Percentiles rank a stretch among this genome's conserved stretches.
Evolutionary conservation across 2,888 invertebrate species (phyloP).

Genomic region (Latrodectus hesperus): DNA sequence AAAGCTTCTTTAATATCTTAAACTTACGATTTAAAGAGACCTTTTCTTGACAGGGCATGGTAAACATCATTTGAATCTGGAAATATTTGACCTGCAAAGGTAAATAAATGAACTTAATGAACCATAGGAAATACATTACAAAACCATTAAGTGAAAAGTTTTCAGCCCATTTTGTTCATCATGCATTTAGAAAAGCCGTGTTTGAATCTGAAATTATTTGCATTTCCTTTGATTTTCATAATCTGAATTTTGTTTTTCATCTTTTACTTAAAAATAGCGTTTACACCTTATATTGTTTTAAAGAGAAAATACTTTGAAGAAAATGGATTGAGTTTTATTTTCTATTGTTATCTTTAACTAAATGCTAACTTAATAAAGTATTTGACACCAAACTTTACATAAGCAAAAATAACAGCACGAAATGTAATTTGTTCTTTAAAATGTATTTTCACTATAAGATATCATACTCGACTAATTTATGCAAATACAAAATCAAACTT

Average conservation of each 20-base stretch:
- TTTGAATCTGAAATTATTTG: conserved; percentile 37
- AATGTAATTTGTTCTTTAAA: too few species aligned
- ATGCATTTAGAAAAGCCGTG: conserved; percentile 8
- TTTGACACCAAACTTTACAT: too few species aligned
- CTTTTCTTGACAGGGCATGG: conserved; percentile 13
- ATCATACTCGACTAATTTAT: too few species aligned
- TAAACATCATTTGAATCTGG: conserved; percentile 51
- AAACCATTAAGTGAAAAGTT: conserved; percentile 34
- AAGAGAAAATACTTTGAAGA: too few species aligned
- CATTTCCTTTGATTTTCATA: conserved; percentile 27
- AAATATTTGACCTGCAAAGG: conserved; percentile 23
- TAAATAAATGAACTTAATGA: conserved; percentile 54
- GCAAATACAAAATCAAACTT: too few species aligned
- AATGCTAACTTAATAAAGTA: too few species aligned
- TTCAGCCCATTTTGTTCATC: conserved; percentile 17
- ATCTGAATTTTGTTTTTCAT: not conserved
- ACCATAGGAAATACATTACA: conserved; percentile 57
- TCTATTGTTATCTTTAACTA: too few species aligned
- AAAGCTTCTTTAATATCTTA: too few species aligned
- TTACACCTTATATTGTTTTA: not conserved
- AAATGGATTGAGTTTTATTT: too few species aligned
- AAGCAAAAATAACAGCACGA: too few species aligned
- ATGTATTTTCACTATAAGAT: too few species aligned
- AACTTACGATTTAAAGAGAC: too few species aligned
- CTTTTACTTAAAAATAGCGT: not conserved